Percentiles rank a stretch among this genome's conserved stretches.
phyloP scores from a whole-genome alignment of 2,797 vertebrate species.

The Poeciliopsis turneri region DNA sequence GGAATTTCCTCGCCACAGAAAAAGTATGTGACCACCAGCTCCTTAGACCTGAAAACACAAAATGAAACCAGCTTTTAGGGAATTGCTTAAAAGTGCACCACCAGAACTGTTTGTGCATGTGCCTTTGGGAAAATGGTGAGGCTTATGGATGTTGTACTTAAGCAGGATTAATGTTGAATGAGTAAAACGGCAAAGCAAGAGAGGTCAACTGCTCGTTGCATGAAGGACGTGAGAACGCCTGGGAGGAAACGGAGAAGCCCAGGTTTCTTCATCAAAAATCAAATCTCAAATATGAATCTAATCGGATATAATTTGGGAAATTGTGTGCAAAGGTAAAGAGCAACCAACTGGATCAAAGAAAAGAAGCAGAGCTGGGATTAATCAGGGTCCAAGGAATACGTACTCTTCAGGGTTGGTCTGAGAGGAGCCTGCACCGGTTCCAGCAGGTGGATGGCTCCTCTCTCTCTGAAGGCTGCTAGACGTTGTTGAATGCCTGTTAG shows the following conservation, averaged over 20 bases:
- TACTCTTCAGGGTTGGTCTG: slow-evolving; percentile 87
- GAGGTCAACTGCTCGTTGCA: slow-evolving; percentile 58
- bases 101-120: slow-evolving; percentile 22
- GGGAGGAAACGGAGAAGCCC: slow-evolving; percentile 14
- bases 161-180: slow-evolving; percentile 65
- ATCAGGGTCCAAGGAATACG: slow-evolving; percentile 45
- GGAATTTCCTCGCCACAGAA: slow-evolving; percentile 99
- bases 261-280: neutral
- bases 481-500: slow-evolving; percentile 83
- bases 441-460: slow-evolving; percentile 79
- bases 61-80: slow-evolving; percentile 5
- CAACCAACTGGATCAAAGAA: neutral
- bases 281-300: neutral
- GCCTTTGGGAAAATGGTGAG: slow-evolving; percentile 37
- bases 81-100: neutral
- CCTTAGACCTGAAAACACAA: slow-evolving; percentile 65
- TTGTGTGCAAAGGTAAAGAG: neutral
- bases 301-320: neutral
- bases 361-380: slow-evolving; percentile 5
- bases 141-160: slow-evolving; percentile 52
- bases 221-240: slow-evolving; percentile 49
- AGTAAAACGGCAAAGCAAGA: slow-evolving; percentile 66
- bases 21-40: slow-evolving; percentile 94
- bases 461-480: slow-evolving; percentile 86
- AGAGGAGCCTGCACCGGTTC: slow-evolving; percentile 73